Percentiles rank a stretch among this genome's conserved stretches.
Evolutionary conservation across 2,797 vertebrate species (phyloP).

Genomic region (Darevskia nairensis): DNA sequence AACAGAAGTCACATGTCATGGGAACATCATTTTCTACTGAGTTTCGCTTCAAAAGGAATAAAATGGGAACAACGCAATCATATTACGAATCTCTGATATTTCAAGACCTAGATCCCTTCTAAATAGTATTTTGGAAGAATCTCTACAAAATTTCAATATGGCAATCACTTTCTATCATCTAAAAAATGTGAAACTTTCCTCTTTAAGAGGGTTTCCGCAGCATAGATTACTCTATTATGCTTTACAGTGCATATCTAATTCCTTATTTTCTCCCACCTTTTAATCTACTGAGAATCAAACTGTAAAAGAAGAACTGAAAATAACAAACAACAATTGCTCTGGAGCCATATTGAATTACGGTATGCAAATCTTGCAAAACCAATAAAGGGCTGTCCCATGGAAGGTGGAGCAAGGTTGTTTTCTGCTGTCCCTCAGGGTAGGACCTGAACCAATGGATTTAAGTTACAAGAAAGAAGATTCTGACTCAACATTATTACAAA

Average conservation of each 20-base stretch:
- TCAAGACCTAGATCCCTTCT: not conserved
- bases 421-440: too few species aligned
- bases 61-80: not conserved
- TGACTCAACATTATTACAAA: too few species aligned
- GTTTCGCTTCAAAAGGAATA: not conserved
- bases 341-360: too few species aligned
- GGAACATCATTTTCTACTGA: not conserved
- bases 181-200: not conserved
- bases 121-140: not conserved
- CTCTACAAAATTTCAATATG: not conserved
- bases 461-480: too few species aligned
- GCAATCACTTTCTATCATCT: not conserved
- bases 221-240: not conserved
- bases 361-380: not conserved
- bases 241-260: not conserved
- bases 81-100: not conserved
- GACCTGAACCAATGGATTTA: too few species aligned
- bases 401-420: too few species aligned
- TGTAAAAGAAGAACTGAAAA: not conserved
- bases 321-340: not conserved
- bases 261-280: not conserved
- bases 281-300: not conserved
- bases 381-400: too few species aligned
- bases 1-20: not conserved
- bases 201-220: not conserved